Evolutionary conservation across 2,888 invertebrate genomes (phyloP).

Genomic region (Stenodema calcarata): DNA sequence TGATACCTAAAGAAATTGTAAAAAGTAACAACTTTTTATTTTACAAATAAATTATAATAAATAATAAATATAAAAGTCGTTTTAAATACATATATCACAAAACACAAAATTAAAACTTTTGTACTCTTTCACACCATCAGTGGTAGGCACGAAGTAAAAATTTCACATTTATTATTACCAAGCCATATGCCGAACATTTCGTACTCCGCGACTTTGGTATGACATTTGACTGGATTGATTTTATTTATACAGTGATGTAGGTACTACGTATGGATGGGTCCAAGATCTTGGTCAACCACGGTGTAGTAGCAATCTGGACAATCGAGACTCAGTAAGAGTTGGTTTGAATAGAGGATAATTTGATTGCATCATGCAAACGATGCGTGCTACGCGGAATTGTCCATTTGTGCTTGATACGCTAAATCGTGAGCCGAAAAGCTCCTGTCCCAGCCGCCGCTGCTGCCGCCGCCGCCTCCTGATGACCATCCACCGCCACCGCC

Average conservation of each 20-base stretch:
- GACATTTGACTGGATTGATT: neutral
- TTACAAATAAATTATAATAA: neutral
- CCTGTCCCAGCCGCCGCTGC: slow-evolving; percentile 45
- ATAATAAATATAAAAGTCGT: neutral
- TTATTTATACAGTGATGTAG: neutral
- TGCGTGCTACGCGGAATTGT: slow-evolving; percentile 14
- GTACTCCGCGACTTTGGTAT: slow-evolving; percentile 17
- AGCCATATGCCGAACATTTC: neutral
- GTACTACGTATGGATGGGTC: no score
- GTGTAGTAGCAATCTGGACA: neutral
- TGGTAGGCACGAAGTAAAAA: neutral
- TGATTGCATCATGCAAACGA: neutral
- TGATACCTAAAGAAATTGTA: neutral
- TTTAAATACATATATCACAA: slow-evolving; percentile 38
- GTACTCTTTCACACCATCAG: slow-evolving; percentile 33
- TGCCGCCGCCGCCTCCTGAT: slow-evolving; percentile 16
- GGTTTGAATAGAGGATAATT: neutral
- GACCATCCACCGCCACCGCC: slow-evolving; percentile 32
- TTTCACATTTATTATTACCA: neutral
- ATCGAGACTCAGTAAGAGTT: neutral
- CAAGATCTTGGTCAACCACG: neutral
- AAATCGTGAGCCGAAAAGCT: slow-evolving; percentile 40
- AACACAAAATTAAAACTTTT: slow-evolving; percentile 49
- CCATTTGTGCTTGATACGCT: slow-evolving; percentile 38
- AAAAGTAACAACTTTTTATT: neutral